A percentile compares a stretch with the other conserved stretches of the same genome.
Evolutionary conservation across 2,113 vertebrate genomes (phyloP).

Genomic region (Plotosus lineatus): DNA sequence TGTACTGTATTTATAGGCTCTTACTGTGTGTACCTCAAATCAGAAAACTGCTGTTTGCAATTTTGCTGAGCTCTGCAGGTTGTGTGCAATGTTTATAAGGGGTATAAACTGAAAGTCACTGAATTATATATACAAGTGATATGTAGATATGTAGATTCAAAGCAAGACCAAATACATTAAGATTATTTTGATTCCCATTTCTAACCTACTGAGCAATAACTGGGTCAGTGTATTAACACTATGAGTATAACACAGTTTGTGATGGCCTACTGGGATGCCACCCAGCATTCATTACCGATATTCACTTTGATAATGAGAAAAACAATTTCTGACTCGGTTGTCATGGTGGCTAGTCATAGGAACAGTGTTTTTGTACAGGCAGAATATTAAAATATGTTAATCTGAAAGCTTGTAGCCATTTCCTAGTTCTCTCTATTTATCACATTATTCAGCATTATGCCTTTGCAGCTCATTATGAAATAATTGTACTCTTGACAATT

Average conservation of each 20-base stretch:
- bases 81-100: not conserved
- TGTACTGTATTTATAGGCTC: not conserved
- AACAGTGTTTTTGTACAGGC: not conserved
- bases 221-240: constrained; percentile 33
- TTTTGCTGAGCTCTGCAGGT: not conserved
- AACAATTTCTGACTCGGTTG: not conserved
- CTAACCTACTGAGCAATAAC: constrained; percentile 37
- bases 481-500: constrained; percentile 68
- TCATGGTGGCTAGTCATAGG: constrained; percentile 11
- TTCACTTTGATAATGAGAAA: constrained; percentile 13
- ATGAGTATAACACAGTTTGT: constrained; percentile 41
- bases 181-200: constrained; percentile 12
- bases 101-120: not conserved
- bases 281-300: constrained; percentile 17
- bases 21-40: not conserved
- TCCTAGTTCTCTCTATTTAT: constrained; percentile 51
- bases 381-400: constrained; percentile 8
- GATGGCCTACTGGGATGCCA: constrained; percentile 36
- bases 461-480: constrained; percentile 55
- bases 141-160: not conserved
- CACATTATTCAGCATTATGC: constrained; percentile 66
- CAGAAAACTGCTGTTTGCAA: not conserved
- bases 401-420: not conserved
- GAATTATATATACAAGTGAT: not conserved
- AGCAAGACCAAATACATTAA: not conserved